phyloP scores from a whole-genome alignment of 1,140 invertebrate genomes.

The honey bee (Apis mellifera) region Amel_HAv3.1 CM009944.2:8463501-8464000 shows the following conservation, averaged over 20 bases:
- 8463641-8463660: constrained; percentile 52
- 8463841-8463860: no score
- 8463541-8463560: not conserved
- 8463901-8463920: no score
- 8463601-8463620: constrained; percentile 24
- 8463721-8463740: constrained; percentile 68
- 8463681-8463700: constrained; percentile 63
- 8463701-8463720: constrained; percentile 65
- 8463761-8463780: constrained; percentile 72
- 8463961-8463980: not conserved
- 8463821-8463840: no score
- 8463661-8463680: constrained; percentile 65
- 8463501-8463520: no score
- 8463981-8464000: not conserved
- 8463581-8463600: not conserved
- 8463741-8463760: constrained; percentile 78
- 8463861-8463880: not conserved
- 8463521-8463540: no score
- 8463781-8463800: constrained; percentile 60
- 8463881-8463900: not conserved
- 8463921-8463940: no score
- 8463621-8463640: constrained; percentile 53
- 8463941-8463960: not conserved
- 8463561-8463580: constrained; percentile 40
- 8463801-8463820: constrained; percentile 47